Evolutionary conservation across 2,888 invertebrate genomes (phyloP).

Genomic region (Himalopsyche japonica): DNA sequence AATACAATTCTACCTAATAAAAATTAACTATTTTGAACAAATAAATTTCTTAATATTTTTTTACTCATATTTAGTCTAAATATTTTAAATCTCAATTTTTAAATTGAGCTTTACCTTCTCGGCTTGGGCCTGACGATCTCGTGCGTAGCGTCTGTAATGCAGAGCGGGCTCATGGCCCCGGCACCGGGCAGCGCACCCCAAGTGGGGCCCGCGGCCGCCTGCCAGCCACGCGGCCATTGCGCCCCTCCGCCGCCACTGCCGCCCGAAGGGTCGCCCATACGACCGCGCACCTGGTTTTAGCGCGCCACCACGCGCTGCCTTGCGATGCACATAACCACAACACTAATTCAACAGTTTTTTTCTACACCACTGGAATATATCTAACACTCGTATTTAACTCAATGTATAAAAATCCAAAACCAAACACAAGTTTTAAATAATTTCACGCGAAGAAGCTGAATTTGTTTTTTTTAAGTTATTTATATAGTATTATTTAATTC

Average conservation of each 20-base stretch:
- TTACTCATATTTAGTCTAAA: too few relatives aligned
- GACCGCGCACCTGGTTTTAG: not conserved
- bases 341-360: not conserved
- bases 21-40: too few relatives aligned
- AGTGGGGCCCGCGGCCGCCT: constrained; percentile 54
- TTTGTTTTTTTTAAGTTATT: too few relatives aligned
- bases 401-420: not conserved
- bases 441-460: too few relatives aligned
- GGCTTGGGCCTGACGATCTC: constrained; percentile 86
- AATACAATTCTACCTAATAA: too few relatives aligned
- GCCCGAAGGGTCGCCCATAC: constrained; percentile 27
- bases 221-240: constrained; percentile 48
- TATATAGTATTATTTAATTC: too few relatives aligned
- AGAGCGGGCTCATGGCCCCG: constrained; percentile 40
- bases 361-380: not conserved
- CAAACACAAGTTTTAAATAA: too few relatives aligned
- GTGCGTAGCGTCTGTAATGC: constrained; percentile 63
- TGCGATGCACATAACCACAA: not conserved
- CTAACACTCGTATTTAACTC: not conserved
- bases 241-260: constrained; percentile 46
- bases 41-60: too few relatives aligned
- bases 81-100: too few relatives aligned
- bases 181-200: constrained; percentile 38
- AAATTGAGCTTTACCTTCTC: constrained; percentile 64
- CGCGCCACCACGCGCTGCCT: not conserved